Base-by-base conservation (phyloP, 2,113 vertebrate species). In the Aphelocoma coerulescens region DNA sequence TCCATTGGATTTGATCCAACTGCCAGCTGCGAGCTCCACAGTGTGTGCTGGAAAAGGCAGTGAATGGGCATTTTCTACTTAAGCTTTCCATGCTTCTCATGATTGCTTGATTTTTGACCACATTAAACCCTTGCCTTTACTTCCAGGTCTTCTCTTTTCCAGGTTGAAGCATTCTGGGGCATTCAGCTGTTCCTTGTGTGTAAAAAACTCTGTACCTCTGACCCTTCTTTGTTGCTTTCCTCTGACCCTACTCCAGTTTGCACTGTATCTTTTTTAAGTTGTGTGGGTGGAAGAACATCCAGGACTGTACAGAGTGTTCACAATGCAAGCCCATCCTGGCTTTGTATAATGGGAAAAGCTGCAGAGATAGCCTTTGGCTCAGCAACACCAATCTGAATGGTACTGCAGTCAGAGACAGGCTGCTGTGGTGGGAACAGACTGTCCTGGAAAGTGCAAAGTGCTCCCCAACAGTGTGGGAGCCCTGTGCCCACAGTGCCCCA, bases 311-410 rank as follows among this genome's bases (percentile, higher is more conserved):
- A 81, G 67, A 87, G 16, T 77, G 80, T 86, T 91, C 59, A 19
- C 15, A 18, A 80, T 43, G 68, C 37, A 93, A 94, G 41, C 21
- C 43, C 1, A 3, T 74, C 30, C 44, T 84, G 68, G 39, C 41
- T 81, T 95, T 73, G 30, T 28, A 55, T 0, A 6, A 68, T 39
- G 30, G 49, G 67, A 88, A 88, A 91, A 79, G 85, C 54, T 91
- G 81, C 75, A 94, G 95, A 91, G 72, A 44, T 86, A 62, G 43
- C 57, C 91, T 90, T 86, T 92, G 88, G 72, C 83, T 93, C 67
- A 81, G 51, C 39, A 2, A 0, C 35, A 54, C 16, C 55, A 23
- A 1, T 77, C 59, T 69, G 63, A 69, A 62, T 12, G 59, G 58
- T 46, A 13, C 35, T 52, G 41, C 43, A 82, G 52, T 35, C 8